These are phyloP conservation scores for Dallia pectoralis DNA, from an alignment of 2,797 vertebrate genomes.

Conservation along the genomic window DNA sequence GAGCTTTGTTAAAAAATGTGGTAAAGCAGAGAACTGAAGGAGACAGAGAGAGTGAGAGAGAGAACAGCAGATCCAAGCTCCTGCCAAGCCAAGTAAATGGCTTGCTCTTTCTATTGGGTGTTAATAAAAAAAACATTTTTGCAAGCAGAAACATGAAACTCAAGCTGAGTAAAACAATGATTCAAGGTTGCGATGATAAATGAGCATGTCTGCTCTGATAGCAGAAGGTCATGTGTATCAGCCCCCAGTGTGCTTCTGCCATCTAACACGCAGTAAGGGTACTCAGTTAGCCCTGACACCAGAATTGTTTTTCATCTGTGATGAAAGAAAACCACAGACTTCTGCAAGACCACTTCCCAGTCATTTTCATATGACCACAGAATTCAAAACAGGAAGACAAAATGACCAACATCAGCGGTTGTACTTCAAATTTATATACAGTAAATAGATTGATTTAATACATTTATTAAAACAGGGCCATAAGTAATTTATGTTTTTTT, in stretches of 20 bases:
- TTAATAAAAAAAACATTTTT: constrained; percentile 48
- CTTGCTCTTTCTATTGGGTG: constrained; percentile 29
- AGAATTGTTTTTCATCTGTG: constrained; percentile 35
- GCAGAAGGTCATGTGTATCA: constrained; percentile 70
- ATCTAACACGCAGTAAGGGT: constrained; percentile 69
- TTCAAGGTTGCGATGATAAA: constrained; percentile 75
- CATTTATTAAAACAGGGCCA: too few relatives aligned
- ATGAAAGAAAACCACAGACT: constrained; percentile 9
- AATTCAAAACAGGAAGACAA: not conserved
- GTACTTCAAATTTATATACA: not conserved
- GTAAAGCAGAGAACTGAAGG: constrained; percentile 29
- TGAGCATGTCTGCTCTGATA: constrained; percentile 69
- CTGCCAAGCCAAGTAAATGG: too few relatives aligned
- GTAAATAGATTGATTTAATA: not conserved
- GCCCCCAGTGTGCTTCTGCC: constrained; percentile 68
- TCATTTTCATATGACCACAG: not conserved
- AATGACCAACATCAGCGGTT: not conserved
- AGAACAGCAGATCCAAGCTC: not conserved
- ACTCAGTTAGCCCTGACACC: constrained; percentile 50
- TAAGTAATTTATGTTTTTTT: too few relatives aligned
- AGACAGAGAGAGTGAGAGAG: not conserved
- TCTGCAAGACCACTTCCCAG: not conserved
- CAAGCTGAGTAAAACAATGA: constrained; percentile 73
- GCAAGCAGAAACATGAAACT: constrained; percentile 58
- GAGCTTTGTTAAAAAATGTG: constrained; percentile 23